Percentiles rank a stretch among this genome's conserved stretches.
Evolutionary conservation across 2,113 vertebrate genomes (phyloP).

Genomic region (Nansenia antarctica): DNA sequence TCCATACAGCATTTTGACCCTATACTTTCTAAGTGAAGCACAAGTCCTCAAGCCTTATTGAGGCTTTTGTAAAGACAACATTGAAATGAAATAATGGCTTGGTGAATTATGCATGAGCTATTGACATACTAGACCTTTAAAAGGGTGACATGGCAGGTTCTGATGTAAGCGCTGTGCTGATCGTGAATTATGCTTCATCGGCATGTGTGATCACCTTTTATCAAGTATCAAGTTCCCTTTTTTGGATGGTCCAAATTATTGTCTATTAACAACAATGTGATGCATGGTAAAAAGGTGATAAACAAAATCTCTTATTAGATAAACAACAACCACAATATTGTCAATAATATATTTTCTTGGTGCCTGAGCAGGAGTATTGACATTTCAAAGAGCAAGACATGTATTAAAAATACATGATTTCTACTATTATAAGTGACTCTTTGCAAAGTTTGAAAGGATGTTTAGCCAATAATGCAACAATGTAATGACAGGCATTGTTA

Average conservation of each 20-base stretch:
- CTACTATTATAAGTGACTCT: neutral
- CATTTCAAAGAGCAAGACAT: neutral
- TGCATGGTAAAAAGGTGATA: too few species aligned
- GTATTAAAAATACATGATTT: neutral
- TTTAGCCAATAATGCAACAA: too few species aligned
- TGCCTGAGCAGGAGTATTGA: too few species aligned
- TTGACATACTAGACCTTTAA: too few species aligned
- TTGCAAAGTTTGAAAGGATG: conserved; percentile 4
- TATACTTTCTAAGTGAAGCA: neutral
- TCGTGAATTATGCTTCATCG: too few species aligned
- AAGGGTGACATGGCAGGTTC: conserved; percentile 55
- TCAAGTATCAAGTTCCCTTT: too few species aligned
- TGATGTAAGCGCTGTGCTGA: conserved; percentile 26
- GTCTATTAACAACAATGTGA: too few species aligned
- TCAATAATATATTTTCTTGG: neutral
- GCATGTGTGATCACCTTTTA: too few species aligned
- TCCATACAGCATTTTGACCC: conserved; percentile 37
- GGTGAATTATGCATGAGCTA: conserved; percentile 64
- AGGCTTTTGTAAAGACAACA: conserved; percentile 19
- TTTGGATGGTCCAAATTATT: too few species aligned
- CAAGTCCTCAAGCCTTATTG: neutral
- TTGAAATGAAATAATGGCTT: conserved; percentile 64
- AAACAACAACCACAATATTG: neutral
- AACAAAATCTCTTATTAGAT: too few species aligned
- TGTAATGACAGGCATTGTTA: too few species aligned